Percentiles rank a stretch among this genome's conserved stretches.
Conservation (phyloP, 2,797 vertebrate species). For the Taeniopygia guttata region DNA sequence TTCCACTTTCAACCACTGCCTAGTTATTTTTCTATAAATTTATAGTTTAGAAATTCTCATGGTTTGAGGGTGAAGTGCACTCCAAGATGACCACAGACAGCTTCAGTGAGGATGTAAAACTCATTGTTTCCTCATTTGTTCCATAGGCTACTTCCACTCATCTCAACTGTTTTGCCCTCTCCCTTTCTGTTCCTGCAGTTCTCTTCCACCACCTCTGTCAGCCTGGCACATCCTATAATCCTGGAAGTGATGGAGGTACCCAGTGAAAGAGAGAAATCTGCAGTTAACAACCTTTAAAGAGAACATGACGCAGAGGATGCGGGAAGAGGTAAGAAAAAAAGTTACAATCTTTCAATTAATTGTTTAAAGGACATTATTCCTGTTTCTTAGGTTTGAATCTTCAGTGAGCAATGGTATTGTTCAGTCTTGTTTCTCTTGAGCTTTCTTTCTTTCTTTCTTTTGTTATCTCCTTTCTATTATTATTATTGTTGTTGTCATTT, state of each 20-base stretch:
- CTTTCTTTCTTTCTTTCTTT: neutral
- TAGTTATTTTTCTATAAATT: neutral
- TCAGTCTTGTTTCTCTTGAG: neutral
- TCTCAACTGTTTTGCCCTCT: neutral
- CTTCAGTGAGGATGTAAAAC: neutral
- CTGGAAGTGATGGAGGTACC: neutral
- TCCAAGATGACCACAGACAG: neutral
- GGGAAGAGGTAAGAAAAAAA: neutral
- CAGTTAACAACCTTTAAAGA: neutral
- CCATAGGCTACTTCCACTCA: neutral
- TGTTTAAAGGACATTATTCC: neutral
- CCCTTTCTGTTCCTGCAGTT: neutral
- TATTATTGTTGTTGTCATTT: no score
- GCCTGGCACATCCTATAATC: neutral
- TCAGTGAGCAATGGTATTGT: neutral
- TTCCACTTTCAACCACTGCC: neutral
- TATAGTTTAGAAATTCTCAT: neutral
- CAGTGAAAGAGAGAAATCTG: neutral
- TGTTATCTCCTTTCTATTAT: neutral
- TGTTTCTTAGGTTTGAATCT: neutral
- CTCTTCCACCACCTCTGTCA: neutral
- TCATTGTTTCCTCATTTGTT: neutral
- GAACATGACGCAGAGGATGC: accelerated
- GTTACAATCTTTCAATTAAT: neutral
- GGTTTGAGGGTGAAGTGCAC: neutral